A percentile compares a stretch with the other conserved stretches of the same genome.
Conservation (phyloP, 1,140 invertebrate genomes). For the Episyrphus balteatus region DNA sequence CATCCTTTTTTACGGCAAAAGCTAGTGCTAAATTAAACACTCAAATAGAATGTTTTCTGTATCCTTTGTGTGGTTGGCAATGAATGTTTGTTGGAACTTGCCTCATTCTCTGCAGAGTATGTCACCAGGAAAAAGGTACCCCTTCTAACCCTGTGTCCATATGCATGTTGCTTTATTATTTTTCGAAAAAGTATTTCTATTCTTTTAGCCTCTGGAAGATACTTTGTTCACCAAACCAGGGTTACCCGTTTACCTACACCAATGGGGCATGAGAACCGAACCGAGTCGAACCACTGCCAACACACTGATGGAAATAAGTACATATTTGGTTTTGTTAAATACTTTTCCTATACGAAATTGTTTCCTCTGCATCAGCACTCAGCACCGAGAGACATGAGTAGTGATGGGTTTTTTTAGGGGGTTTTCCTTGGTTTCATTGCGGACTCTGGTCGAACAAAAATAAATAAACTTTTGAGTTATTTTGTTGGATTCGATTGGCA, state of each 20-base stretch:
- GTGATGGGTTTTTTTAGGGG: no score
- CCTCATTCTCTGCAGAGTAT: not conserved
- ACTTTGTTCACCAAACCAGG: no score
- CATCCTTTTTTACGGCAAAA: not conserved
- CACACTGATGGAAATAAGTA: not conserved
- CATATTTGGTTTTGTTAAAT: not conserved
- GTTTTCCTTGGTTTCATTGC: no score
- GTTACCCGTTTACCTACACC: no score
- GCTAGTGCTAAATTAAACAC: constrained; percentile 2
- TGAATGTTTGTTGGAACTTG: not conserved
- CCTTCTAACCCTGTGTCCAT: not conserved
- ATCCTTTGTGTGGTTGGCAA: not conserved
- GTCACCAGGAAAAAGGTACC: no score
- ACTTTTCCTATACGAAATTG: not conserved
- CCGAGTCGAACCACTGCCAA: not conserved
- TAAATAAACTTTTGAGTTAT: no score
- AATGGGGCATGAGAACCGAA: no score
- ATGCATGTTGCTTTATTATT: no score
- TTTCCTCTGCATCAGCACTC: not conserved
- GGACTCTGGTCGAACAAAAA: no score
- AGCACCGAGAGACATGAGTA: not conserved
- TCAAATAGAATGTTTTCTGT: constrained; percentile 3
- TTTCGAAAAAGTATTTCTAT: not conserved
- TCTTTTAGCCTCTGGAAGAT: not conserved
- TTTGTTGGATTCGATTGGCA: no score